Conservation (phyloP, 2,888 invertebrate genomes). For the Anaspis maculata region DNA sequence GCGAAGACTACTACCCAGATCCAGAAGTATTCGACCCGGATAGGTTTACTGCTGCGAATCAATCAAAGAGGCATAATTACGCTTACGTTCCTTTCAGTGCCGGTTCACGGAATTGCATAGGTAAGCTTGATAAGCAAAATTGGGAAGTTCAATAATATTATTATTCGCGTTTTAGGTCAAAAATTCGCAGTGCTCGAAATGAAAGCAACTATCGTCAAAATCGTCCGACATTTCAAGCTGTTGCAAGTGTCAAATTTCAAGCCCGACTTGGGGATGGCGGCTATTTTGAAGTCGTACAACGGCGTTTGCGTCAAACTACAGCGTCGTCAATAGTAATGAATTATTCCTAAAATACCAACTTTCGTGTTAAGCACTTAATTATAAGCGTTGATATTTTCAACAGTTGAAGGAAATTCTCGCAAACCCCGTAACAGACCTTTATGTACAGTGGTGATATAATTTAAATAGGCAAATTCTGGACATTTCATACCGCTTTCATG, state of each 20-base stretch:
- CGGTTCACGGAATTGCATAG: conserved; percentile 42
- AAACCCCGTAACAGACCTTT: too few relatives aligned
- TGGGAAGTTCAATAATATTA: conserved; percentile 9
- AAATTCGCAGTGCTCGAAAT: background rate
- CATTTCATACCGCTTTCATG: too few relatives aligned
- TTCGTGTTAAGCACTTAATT: too few relatives aligned
- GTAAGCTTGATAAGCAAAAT: conserved; percentile 10
- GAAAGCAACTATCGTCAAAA: background rate
- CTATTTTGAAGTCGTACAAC: background rate
- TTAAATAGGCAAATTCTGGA: too few relatives aligned
- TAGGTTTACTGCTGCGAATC: conserved; percentile 39
- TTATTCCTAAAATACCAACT: too few relatives aligned
- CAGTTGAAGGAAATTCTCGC: too few relatives aligned
- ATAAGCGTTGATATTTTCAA: too few relatives aligned
- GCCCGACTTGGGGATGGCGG: background rate
- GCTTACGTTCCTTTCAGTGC: conserved; percentile 43
- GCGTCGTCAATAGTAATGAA: too few relatives aligned
- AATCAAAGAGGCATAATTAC: conserved; percentile 37
- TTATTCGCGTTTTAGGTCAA: conserved; percentile 1
- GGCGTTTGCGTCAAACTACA: too few relatives aligned
- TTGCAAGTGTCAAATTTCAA: too few relatives aligned
- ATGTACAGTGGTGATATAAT: too few relatives aligned
- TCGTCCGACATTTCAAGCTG: too few relatives aligned
- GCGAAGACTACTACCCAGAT: conserved; percentile 43
- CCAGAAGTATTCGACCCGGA: conserved; percentile 44